These are phyloP conservation scores for Dysmachus trigonus DNA, from an alignment of 2,888 invertebrate species.

Conservation along the genomic window DNA sequence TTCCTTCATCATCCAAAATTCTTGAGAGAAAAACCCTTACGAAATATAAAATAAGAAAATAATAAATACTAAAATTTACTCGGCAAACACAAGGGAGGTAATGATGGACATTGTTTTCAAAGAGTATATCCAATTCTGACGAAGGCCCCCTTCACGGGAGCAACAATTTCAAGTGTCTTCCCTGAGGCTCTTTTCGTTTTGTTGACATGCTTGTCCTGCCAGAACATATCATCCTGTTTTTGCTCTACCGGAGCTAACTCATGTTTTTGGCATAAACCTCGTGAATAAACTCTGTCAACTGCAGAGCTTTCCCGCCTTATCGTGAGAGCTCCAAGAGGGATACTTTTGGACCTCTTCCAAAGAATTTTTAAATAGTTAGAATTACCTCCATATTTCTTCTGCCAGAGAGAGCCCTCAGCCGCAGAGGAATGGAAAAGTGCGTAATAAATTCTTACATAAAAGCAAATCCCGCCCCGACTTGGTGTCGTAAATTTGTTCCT, in stretches of 20 bases:
- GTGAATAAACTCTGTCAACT: conserved; percentile 10
- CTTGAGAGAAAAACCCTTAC: not conserved
- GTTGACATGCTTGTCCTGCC: not conserved
- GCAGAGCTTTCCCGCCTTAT: not conserved
- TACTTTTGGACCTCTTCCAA: not conserved
- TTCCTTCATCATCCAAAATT: not conserved
- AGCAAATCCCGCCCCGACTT: not conserved
- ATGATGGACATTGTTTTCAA: conserved; percentile 6
- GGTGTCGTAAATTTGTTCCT: not conserved
- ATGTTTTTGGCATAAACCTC: not conserved
- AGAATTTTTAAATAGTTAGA: conserved; percentile 6
- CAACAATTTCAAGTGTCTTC: conserved; percentile 2
- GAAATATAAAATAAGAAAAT: not conserved
- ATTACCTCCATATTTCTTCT: not conserved
- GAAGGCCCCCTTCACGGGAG: not conserved
- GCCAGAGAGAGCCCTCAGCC: not conserved
- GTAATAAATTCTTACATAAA: not conserved
- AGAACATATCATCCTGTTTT: not conserved
- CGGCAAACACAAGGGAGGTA: not conserved
- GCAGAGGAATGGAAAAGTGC: not conserved
- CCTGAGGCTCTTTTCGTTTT: not conserved
- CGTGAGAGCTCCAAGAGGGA: not conserved
- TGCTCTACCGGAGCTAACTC: not conserved
- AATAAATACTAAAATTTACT: not conserved
- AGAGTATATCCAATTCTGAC: not conserved